Evolutionary conservation across 2,113 vertebrate genomes (phyloP).

Genomic region (Nerophis lumbriciformis): DNA sequence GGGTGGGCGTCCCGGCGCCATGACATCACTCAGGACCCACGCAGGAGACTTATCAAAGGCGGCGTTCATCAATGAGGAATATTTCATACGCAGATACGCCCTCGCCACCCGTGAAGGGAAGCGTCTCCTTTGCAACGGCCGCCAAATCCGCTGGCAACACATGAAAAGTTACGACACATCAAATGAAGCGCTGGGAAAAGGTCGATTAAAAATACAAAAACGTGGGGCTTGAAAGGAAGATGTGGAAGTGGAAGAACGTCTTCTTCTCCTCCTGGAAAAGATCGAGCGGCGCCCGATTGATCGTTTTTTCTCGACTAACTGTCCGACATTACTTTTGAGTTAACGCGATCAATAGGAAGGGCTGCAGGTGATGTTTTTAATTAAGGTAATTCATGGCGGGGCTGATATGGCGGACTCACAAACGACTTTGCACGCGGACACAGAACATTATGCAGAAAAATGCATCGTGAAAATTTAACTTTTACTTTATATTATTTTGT

Average conservation of each 20-base stretch:
- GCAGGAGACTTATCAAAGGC: conserved; percentile 68
- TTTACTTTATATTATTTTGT: conserved; percentile 6
- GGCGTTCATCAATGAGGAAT: conserved; percentile 77
- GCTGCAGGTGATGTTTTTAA: conserved; percentile 70
- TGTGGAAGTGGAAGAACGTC: conserved; percentile 48
- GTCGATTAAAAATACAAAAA: conserved; percentile 74
- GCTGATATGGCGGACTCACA: conserved; percentile 53
- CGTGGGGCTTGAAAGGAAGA: conserved; percentile 45
- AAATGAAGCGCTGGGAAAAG: conserved; percentile 57
- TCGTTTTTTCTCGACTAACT: conserved; percentile 50
- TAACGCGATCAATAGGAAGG: conserved; percentile 65
- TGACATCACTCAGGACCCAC: conserved; percentile 66
- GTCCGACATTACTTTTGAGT: conserved; percentile 66
- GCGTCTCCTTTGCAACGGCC: conserved; percentile 48
- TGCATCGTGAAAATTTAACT: neutral
- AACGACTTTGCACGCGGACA: conserved; percentile 47
- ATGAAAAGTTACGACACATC: conserved; percentile 74
- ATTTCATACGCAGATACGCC: conserved; percentile 70
- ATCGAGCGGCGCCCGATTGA: conserved; percentile 54
- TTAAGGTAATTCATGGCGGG: conserved; percentile 74
- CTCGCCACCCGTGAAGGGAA: conserved; percentile 57
- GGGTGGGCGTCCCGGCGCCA: conserved; percentile 60
- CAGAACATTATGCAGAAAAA: conserved; percentile 29
- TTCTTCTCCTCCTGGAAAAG: conserved; percentile 10
- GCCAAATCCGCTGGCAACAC: conserved; percentile 67